Base-by-base conservation (phyloP, 2,113 vertebrate genomes). In the Lepus timidus region DNA sequence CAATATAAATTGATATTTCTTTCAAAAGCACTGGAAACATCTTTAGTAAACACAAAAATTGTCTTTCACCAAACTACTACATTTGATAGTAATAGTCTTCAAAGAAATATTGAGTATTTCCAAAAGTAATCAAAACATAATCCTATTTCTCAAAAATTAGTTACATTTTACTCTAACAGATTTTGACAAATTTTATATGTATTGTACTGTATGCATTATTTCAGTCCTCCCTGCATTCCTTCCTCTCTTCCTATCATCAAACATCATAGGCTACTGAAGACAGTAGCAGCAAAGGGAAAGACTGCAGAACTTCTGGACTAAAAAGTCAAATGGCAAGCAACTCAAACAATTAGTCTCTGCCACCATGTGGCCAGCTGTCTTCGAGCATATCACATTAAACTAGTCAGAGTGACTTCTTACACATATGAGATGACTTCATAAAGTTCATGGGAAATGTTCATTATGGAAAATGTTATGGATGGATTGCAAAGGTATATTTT, bases 81-180 rank as follows among this genome's bases (percentile, higher is more conserved):
- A 44, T 94, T 97, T 92, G 49, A 88, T 93, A 94, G 98, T 98
- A 99, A 98, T 98, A 98, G 96, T 98, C 96, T 97, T 95, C 58
- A 44, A 93, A 96, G 98, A 98, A 96, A 97, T 96, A 95, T 80
- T 64, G 94, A 74, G 67, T 86, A 61, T 78, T 95, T 85, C 61
- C n/a, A 96, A 94, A 95, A 68, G 90, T 85, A 93, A 97, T 84
- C 52, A 97, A 95, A 94, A 93, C 70, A 92, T 39, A 83, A 67
- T 87, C 22, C 76, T 75, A 71, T 62, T 94, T 65, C 83, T 96
- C 1, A 62, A 84, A 86, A 97, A 93, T 85, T 87, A 93, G 33
- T 92, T 91, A 93, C 52, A 93, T 51, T 90, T 89, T 90, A 91
- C 85, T 90, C 62, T 61, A 39, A 22, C 20, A 64, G 55, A 80